Base-by-base conservation (phyloP, 2,888 invertebrate species). In the Eupelmus urozonus region DNA sequence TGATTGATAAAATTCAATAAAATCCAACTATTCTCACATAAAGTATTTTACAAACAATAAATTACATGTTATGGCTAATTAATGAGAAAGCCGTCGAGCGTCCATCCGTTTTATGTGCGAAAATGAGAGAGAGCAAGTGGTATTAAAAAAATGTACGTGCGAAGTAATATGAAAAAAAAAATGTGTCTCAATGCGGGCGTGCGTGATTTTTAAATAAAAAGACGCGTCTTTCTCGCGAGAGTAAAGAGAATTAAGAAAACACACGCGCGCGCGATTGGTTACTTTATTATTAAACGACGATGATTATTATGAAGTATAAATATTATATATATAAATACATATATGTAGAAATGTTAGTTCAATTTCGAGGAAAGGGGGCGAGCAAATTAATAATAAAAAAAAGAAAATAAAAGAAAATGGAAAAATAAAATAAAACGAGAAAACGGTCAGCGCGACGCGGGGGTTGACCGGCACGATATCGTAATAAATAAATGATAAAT, bases 271-370 rank as follows among this genome's bases (percentile, higher is more conserved):
- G 80, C 82, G 82, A 86, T 84, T 85, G 85, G 81, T 85, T 84
- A 83, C 83, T 85, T 86, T 85, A 85, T 87, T 85, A 83, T 81
- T 79, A 82, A 80, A 77, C 80, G 76, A 80, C 72, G 80, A 79
- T 76, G 80, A 79, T 77, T 82, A 82, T 82, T 81, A 83, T 81
- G 65, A 81, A 80, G 78, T 82, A 82, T 82, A 81, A 82, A 80
- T 82, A 82, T 83, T 82, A 81, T 81, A 81, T 80, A 81, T 76
- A 81, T 76, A 79, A 77, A 78, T 78, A 80, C 76, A 79, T 79
- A 81, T 82, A 82, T 80, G 81, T 83, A 82, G 82, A 83, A 82
- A 81, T 80, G 83, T 83, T 85, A 85, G 84, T 85, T 81, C 69
- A 85, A 85, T 85, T 84, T 79, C 72, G 79, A 80, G 65, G 60